These are phyloP conservation scores for Gobio occitaniae DNA, from an alignment of 2,797 vertebrate species.

Conservation along the genomic window DNA sequence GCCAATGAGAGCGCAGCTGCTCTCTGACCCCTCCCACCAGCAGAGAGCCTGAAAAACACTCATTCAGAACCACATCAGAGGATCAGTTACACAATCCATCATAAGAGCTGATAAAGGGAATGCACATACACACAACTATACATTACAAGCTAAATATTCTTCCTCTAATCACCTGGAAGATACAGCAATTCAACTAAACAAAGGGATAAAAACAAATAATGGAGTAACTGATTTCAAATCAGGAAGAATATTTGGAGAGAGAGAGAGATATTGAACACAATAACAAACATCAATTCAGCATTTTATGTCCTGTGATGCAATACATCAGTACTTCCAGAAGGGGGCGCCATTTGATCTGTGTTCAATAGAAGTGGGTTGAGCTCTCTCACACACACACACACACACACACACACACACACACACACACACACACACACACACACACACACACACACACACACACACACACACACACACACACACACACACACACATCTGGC, in stretches of 20 bases:
- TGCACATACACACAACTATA: background rate
- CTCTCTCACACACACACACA: too few species aligned
- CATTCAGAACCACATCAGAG: background rate
- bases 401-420: too few species aligned
- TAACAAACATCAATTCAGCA: background rate
- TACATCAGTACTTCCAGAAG: background rate
- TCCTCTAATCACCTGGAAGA: background rate
- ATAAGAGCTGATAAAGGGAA: background rate
- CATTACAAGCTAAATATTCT: background rate
- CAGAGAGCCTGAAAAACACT: conserved; percentile 18
- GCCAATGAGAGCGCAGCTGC: conserved; percentile 9
- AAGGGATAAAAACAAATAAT: background rate
- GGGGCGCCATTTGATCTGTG: background rate
- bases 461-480: too few species aligned
- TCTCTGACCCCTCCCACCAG: background rate
- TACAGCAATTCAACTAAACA: background rate
- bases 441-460: too few species aligned
- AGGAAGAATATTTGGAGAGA: background rate
- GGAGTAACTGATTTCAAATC: background rate
- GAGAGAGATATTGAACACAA: background rate
- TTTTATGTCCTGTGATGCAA: background rate
- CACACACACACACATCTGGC: too few species aligned
- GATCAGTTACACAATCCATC: background rate
- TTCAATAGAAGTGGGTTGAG: too few species aligned
- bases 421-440: too few species aligned